These are phyloP conservation scores for Helicolenus hilgendorfi DNA, from an alignment of 2,797 vertebrate species.

Conservation along the genomic window DNA sequence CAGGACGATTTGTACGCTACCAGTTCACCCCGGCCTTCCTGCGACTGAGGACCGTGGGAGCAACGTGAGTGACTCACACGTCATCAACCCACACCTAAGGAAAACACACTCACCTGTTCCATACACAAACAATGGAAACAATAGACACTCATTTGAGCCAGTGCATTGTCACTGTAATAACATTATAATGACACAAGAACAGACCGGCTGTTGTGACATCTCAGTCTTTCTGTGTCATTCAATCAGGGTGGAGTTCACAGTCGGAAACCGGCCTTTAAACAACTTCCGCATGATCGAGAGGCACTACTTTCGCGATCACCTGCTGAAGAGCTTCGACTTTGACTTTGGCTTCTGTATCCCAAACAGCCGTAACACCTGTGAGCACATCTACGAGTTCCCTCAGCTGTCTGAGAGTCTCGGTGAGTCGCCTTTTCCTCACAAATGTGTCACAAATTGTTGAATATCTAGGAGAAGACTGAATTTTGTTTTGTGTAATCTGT, in stretches of 20 bases:
- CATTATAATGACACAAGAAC: background rate
- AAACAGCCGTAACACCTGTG: constrained; percentile 96
- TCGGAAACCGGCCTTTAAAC: constrained; percentile 93
- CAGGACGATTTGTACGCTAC: constrained; percentile 96
- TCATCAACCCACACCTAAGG: constrained; percentile 33
- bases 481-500: background rate
- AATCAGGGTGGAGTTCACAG: constrained; percentile 95
- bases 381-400: constrained; percentile 97
- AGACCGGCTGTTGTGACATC: background rate
- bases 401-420: constrained; percentile 95
- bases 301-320: constrained; percentile 95
- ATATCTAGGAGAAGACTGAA: background rate
- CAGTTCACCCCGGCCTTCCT: constrained; percentile 96
- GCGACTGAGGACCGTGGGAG: constrained; percentile 94
- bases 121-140: constrained; percentile 39
- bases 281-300: constrained; percentile 97
- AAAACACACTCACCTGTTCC: constrained; percentile 32
- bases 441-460: background rate
- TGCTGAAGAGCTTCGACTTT: constrained; percentile 97
- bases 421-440: constrained; percentile 81
- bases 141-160: background rate
- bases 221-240: background rate
- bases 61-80: constrained; percentile 90
- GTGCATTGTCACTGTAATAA: background rate
- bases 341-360: constrained; percentile 98